phyloP scores from a whole-genome alignment of 2,797 vertebrate genomes.

The Clarias laeviceps region DNA sequence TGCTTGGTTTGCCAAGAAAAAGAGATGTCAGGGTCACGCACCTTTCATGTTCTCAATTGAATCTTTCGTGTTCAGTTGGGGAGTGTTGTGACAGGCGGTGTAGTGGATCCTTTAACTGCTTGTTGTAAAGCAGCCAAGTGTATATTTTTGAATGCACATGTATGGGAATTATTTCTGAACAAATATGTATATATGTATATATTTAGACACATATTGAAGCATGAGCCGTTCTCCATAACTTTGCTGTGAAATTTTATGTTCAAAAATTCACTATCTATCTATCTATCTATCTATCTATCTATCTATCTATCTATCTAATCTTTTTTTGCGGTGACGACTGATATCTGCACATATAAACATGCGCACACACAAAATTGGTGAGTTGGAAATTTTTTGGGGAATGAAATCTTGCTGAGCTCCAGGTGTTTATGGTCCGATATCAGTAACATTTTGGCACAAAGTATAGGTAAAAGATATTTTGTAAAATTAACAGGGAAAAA shows the following conservation, averaged over 20 bases:
- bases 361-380: conserved; percentile 14
- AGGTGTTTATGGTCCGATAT: not conserved
- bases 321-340: not conserved
- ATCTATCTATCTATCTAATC: not conserved
- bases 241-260: not conserved
- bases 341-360: not conserved
- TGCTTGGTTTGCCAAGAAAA: conserved; percentile 77
- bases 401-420: not conserved
- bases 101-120: conserved; percentile 61
- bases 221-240: not conserved
- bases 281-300: not conserved
- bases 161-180: not conserved
- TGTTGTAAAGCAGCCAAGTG: conserved; percentile 23
- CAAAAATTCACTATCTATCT: not conserved
- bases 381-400: not conserved
- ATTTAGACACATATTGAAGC: not conserved
- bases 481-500: not conserved
- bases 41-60: conserved; percentile 56
- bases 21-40: conserved; percentile 77
- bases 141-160: not conserved
- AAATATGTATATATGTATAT: not conserved
- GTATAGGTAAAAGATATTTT: not conserved
- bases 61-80: conserved; percentile 42
- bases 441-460: not conserved
- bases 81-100: conserved; percentile 50